Evolutionary conservation across 2,113 vertebrate species (phyloP).

Genomic region (Apteryx owenii): DNA sequence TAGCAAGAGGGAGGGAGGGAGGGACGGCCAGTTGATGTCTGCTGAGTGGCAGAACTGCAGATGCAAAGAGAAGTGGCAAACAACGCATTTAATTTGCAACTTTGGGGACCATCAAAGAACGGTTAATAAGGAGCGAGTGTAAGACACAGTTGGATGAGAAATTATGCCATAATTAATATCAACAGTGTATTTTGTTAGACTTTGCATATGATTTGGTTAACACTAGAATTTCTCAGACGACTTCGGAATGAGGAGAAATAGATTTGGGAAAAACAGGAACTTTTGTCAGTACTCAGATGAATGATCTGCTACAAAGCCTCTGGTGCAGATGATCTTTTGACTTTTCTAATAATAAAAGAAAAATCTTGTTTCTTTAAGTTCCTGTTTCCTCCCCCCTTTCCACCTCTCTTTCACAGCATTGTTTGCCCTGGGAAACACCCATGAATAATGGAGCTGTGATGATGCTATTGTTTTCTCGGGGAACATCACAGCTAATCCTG

Average conservation of each 20-base stretch:
- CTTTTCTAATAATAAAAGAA: background rate
- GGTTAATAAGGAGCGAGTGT: background rate
- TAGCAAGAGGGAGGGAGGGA: conserved; percentile 27
- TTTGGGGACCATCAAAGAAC: background rate
- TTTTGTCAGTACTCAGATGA: background rate
- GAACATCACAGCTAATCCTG: background rate
- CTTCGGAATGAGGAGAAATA: background rate
- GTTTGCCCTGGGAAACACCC: conserved; percentile 41
- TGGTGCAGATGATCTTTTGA: background rate
- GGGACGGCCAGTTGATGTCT: conserved; percentile 1
- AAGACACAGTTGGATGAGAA: background rate
- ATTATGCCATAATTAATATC: background rate
- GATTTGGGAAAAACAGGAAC: background rate
- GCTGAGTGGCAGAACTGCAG: background rate
- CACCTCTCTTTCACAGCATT: background rate
- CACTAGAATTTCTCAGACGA: background rate
- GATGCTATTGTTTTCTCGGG: background rate
- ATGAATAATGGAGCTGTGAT: conserved; percentile 24
- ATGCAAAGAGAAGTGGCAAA: background rate
- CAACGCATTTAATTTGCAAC: background rate
- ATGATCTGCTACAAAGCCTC: background rate
- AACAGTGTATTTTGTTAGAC: background rate
- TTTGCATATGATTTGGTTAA: background rate
- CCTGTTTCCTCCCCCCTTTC: background rate
- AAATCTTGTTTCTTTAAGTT: background rate